These are phyloP conservation scores for Siderastrea radians DNA, from an alignment of 92 coral and sea anemone genomes.

Conservation along the genomic window DNA sequence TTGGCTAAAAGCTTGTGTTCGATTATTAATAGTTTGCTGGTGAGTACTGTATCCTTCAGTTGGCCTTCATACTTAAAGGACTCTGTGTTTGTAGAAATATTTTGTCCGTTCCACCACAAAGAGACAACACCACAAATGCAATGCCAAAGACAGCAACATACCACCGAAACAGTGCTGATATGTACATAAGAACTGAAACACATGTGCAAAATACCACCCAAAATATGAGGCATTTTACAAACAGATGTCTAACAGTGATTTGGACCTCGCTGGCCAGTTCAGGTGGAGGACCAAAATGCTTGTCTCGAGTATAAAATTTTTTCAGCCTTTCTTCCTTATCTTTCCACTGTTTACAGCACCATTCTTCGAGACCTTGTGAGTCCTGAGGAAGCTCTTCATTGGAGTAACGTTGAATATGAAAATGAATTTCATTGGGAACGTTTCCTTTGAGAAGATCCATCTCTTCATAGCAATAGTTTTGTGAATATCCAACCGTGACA, in stretches of 20 bases:
- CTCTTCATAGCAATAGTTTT: slow-evolving; percentile 79
- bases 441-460: slow-evolving; percentile 80
- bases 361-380: slow-evolving; percentile 79
- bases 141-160: slow-evolving; percentile 30
- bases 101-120: slow-evolving; percentile 43
- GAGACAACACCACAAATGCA: background rate
- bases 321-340: slow-evolving; percentile 86
- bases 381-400: slow-evolving; percentile 76
- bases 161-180: slow-evolving; percentile 71
- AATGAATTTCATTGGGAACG: slow-evolving; percentile 92
- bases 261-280: slow-evolving; percentile 54
- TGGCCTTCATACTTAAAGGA: slow-evolving; percentile 1
- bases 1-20: too few species aligned
- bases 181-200: slow-evolving; percentile 49
- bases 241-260: slow-evolving; percentile 47
- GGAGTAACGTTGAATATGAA: slow-evolving; percentile 87
- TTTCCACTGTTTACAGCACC: slow-evolving; percentile 91
- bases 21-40: background rate
- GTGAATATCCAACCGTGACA: slow-evolving; percentile 93
- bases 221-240: slow-evolving; percentile 62
- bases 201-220: slow-evolving; percentile 77
- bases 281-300: slow-evolving; percentile 58
- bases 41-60: background rate
- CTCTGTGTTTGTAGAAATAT: slow-evolving; percentile 18
- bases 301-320: slow-evolving; percentile 72